A percentile compares a stretch with the other conserved stretches of the same genome.
These are phyloP conservation scores for Bombus waltoni DNA, from an alignment of 1,140 invertebrate species.

Conservation along the genomic window DNA sequence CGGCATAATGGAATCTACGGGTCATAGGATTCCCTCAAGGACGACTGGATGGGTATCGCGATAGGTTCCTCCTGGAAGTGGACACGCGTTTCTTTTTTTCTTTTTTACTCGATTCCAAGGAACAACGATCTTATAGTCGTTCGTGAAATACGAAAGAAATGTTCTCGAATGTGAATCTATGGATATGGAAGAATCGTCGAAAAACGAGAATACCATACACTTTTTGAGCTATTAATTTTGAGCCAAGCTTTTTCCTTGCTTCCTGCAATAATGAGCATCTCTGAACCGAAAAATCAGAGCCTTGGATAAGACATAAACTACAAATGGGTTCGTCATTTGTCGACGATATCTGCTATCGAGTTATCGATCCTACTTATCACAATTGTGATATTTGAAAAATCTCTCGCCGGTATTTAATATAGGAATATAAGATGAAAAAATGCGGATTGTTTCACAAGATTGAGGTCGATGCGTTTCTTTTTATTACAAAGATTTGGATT, in stretches of 20 bases:
- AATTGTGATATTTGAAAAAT: not conserved
- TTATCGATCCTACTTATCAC: not conserved
- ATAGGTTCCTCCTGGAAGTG: conserved; percentile 16
- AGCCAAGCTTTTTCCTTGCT: not conserved
- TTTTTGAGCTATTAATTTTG: not conserved
- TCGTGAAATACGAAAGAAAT: not conserved
- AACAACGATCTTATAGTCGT: not conserved
- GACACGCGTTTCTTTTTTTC: not conserved
- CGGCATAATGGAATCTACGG: conserved; percentile 44
- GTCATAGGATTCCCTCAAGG: conserved; percentile 44
- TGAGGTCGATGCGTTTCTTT: not conserved
- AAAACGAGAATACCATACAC: too few species aligned
- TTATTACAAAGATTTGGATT: not conserved
- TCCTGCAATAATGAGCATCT: not conserved
- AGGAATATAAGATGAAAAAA: not conserved
- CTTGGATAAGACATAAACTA: not conserved
- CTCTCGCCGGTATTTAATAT: not conserved
- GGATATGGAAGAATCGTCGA: not conserved
- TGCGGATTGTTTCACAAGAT: not conserved
- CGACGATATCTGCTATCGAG: too few species aligned
- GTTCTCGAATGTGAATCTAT: not conserved
- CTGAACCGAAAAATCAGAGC: not conserved
- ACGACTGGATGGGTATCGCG: conserved; percentile 23
- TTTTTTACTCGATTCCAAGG: not conserved
- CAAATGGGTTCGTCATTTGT: too few species aligned